Evolutionary conservation across 2,888 invertebrate genomes (phyloP).

Genomic region (Stratiomys singularior): DNA sequence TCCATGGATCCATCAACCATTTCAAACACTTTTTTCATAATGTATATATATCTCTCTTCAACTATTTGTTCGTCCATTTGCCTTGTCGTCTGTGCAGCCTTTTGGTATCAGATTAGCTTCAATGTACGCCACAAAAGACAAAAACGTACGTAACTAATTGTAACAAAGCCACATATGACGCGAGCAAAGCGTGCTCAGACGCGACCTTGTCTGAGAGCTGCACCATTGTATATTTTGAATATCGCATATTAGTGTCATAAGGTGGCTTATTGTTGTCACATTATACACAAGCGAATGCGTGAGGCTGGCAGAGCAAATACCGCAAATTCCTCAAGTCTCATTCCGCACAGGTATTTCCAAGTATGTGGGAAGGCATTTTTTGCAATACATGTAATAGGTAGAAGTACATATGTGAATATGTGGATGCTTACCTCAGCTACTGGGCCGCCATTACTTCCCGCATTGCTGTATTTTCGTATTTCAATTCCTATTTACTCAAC

Average conservation of each 20-base stretch:
- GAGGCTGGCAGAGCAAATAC: background rate
- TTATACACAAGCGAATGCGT: background rate
- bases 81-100: background rate
- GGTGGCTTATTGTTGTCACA: constrained; percentile 8
- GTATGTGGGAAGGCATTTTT: background rate
- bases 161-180: constrained; percentile 28
- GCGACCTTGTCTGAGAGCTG: constrained; percentile 24
- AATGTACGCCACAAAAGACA: constrained; percentile 1
- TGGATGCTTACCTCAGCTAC: too few relatives aligned
- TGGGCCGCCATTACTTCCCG: background rate
- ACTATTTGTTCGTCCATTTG: background rate
- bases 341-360: background rate
- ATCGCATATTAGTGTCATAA: constrained; percentile 1
- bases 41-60: background rate
- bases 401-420: too few relatives aligned
- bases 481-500: constrained; percentile 20
- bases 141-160: background rate
- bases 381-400: too few relatives aligned
- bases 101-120: constrained; percentile 1
- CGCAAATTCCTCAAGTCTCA: background rate
- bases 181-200: constrained; percentile 3
- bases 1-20: background rate
- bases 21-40: too few relatives aligned
- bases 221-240: background rate
- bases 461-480: constrained; percentile 3